Conservation (phyloP, 2,113 vertebrate species). For the Nicator chloris region DNA sequence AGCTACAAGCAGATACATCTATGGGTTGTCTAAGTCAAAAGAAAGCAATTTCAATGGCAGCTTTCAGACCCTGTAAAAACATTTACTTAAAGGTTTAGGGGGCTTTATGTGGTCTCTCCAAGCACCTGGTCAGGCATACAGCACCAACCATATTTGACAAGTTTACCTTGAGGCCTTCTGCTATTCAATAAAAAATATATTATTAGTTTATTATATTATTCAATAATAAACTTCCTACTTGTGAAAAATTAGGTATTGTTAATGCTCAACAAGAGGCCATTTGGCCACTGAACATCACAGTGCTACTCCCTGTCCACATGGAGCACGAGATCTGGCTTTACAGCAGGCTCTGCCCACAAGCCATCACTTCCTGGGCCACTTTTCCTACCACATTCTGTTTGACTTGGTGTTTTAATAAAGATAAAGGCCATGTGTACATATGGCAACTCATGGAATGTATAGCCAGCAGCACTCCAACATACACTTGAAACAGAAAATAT, state of each 20-base stretch:
- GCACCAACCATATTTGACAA: neutral
- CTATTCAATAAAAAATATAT: neutral
- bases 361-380: neutral
- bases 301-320: neutral
- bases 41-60: neutral
- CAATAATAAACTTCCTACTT: neutral
- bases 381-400: neutral
- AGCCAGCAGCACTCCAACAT: neutral
- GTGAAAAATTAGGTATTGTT: neutral
- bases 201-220: too few relatives aligned
- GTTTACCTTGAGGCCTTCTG: neutral
- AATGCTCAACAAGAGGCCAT: neutral
- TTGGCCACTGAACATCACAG: neutral
- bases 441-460: neutral
- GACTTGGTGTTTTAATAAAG: neutral
- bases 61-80: neutral
- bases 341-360: neutral
- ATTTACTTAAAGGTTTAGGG: neutral
- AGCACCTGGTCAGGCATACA: neutral
- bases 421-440: neutral
- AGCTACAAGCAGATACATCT: neutral
- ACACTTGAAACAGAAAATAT: neutral
- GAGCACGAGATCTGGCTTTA: fast-evolving
- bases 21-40: neutral
- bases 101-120: neutral